Base-by-base conservation (phyloP, 2,888 invertebrate species). In the Hypolimnas misippus region DNA sequence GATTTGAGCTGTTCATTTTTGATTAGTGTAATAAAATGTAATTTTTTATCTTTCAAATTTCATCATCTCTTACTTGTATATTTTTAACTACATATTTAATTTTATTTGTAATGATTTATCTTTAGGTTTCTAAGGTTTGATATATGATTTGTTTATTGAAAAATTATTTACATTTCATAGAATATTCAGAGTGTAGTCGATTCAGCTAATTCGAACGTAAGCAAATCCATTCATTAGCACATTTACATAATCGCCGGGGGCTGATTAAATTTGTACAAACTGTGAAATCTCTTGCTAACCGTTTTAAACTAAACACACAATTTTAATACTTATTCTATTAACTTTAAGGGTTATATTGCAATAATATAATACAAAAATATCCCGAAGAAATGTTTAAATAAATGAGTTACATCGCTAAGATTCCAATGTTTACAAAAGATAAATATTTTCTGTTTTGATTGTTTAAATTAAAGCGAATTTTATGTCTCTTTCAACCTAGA, bases 211-310 rank as follows among this genome's bases (percentile, higher is more conserved):
- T 84, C 82, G 77, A 82, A 84, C 81, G 79, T 77, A 79, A 77
- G 77, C 77, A 80, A 84, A 83, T 82, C 82, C 79, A 76, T 81
- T 82, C 78, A 82, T 83, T 84, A 78, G 73, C 78, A 69, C 76
- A 87, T 87, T 86, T 82, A 71, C 87, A 88, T 88, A 87, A 87
- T 82, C 87, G 83, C 85, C 77, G 72, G 70, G 74, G 76, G 84
- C 81, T 83, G 82, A 85, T 86, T 84, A 83, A 86, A 83, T 83
- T 84, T 84, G 83, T 78, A 84, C 67, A 65, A 76, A 76, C 72
- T 73, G 49, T 49, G 66, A 73, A 75, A 77, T 73, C 70, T 63
- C 75, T 73, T 49, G 68, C 70, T 72, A 65, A 75, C 66, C 68
- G 60, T 57, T 69, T 65, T 56, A 54, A 64, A 50, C 57, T 62